Evolutionary conservation across 2,113 vertebrate species (phyloP).

Genomic region (Motacilla alba): DNA sequence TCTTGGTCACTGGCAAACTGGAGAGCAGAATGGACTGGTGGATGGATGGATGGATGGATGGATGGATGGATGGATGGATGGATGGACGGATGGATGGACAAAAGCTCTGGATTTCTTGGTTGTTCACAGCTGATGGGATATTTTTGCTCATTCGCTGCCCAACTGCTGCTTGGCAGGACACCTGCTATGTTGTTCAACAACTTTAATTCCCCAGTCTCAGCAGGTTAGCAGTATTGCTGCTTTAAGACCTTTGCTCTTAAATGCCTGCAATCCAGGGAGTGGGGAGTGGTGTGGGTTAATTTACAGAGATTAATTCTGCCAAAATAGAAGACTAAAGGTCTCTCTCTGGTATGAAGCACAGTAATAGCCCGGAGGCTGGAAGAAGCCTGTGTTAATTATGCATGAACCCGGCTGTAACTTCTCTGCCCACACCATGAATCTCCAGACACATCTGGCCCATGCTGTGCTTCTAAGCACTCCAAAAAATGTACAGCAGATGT

Average conservation of each 20-base stretch:
- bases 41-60: neutral
- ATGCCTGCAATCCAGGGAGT: neutral
- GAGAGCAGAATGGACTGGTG: neutral
- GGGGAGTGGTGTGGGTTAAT: neutral
- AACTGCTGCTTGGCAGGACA: neutral
- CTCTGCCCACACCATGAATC: neutral
- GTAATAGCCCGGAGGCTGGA: constrained; percentile 14
- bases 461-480: neutral
- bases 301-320: neutral
- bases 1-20: neutral
- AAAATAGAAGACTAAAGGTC: constrained; percentile 3
- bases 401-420: constrained; percentile 2
- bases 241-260: constrained; percentile 9
- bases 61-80: neutral
- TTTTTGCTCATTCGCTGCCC: neutral
- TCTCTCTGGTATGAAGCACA: neutral
- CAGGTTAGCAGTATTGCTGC: neutral
- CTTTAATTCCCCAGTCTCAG: neutral
- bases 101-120: neutral
- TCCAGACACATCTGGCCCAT: neutral
- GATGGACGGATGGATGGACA: neutral
- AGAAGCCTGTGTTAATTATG: constrained; percentile 22
- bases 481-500: neutral
- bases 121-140: neutral
- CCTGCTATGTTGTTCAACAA: neutral